Percentiles rank a stretch among this genome's conserved stretches.
Conservation (phyloP, 2,113 vertebrate genomes). For the Polypterus senegalus region DNA sequence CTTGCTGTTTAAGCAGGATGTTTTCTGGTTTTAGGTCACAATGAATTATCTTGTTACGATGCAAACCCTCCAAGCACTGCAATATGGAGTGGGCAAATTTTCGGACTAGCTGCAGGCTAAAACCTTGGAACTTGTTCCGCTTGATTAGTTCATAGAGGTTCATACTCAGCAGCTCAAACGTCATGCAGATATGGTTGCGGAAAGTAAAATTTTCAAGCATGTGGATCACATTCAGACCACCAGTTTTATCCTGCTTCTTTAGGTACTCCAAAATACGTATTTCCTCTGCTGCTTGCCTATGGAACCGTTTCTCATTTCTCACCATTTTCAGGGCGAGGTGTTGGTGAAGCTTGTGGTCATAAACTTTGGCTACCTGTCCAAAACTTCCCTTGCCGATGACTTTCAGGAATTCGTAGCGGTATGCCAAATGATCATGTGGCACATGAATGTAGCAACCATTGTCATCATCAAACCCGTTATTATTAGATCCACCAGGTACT, state of each 20-base stretch:
- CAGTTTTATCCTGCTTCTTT: conserved; percentile 86
- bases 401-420: conserved; percentile 92
- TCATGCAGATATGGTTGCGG: conserved; percentile 96
- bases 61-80: conserved; percentile 85
- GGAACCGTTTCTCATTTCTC: conserved; percentile 92
- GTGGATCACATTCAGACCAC: conserved; percentile 90
- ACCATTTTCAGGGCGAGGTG: conserved; percentile 95
- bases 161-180: conserved; percentile 91
- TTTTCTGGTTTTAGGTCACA: conserved; percentile 97
- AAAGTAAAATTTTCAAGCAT: conserved; percentile 97
- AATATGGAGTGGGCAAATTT: conserved; percentile 95
- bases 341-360: conserved; percentile 87
- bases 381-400: conserved; percentile 96
- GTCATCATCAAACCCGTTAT: conserved; percentile 83
- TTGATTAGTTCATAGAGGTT: conserved; percentile 97
- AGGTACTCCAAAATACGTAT: conserved; percentile 94
- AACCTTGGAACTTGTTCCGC: conserved; percentile 95
- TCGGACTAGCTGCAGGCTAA: conserved; percentile 82
- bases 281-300: conserved; percentile 88
- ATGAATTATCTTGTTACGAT: conserved; percentile 87
- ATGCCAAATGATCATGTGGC: conserved; percentile 87
- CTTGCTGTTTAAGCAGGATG: conserved; percentile 92
- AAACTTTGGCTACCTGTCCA: conserved; percentile 91
- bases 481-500: conserved; percentile 76
- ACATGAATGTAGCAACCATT: conserved; percentile 88